Evolutionary conservation across 2,888 invertebrate species (phyloP), one percentile per base, ranked within the genome.

Genomic region (Torymus texanus): DNA sequence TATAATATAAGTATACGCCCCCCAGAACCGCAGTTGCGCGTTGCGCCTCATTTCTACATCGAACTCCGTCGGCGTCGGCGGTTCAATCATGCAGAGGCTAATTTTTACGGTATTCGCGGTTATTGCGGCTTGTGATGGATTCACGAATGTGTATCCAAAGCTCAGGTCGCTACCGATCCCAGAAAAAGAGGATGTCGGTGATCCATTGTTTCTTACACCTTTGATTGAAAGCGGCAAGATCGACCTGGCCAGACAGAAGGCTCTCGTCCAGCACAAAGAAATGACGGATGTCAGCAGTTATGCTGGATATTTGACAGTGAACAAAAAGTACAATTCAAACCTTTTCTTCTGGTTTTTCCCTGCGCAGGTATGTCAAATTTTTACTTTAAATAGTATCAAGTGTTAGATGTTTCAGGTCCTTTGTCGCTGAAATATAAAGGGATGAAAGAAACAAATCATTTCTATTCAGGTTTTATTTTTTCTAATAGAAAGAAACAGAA

Each of bases 271-370:
- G 1, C 92, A 93, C 84, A 92, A 92, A 59, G 93, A 93, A 70
- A 91, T 92, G 89, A 92, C 91, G 53, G 91, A 92, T 14, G 91
- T 95, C 29, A 92, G 91, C 83, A 95, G 95, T 85, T 95, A 94
- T 86, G 92, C 95, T n/a, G 95, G 96, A 12, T 97, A 94, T 88
- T 92, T 97, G 75, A 97, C 97, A 0, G 97, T 97, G 0, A 94
- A 97, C 88, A 93, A 94, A 84, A 90, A 92, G 0, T 94, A 92
- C 86, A 93, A 95, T 84, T 96, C 97, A 0, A 97, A 97, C 87
- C 92, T 96, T 90, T 97, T 97, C 91, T 97, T 97, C 90, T 97
- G 97, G 97, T 97, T 95, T 87, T 97, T 97, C 88, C 97, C 97
- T 0, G 94, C 96, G 0, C 92, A 93, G 88, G 90, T 89, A 41